A percentile compares a stretch with the other conserved stretches of the same genome.
phyloP scores from a whole-genome alignment of 2,888 invertebrate genomes.

The Emmelina monodactyla region DNA sequence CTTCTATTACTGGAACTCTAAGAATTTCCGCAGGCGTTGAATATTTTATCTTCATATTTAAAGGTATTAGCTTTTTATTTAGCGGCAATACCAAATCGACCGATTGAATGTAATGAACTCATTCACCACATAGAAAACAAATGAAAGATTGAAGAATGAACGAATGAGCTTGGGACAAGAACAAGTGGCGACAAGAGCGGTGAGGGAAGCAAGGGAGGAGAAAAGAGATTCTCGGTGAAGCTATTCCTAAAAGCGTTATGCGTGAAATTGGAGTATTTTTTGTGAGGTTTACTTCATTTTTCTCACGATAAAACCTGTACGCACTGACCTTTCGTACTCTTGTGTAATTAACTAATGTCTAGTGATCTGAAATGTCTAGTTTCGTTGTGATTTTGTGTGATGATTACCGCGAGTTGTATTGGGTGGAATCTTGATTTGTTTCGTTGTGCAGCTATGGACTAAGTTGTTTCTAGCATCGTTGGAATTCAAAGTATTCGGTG shows the following conservation, averaged over 20 bases:
- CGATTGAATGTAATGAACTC: no score
- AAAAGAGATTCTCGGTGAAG: no score
- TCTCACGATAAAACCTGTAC: slow-evolving; percentile 32
- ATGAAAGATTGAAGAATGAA: no score
- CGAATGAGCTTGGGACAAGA: no score
- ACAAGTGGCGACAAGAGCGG: no score
- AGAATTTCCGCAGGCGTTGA: no score
- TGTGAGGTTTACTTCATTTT: slow-evolving; percentile 50
- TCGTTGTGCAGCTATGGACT: slow-evolving; percentile 50
- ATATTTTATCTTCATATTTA: no score
- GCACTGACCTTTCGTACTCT: slow-evolving; percentile 27
- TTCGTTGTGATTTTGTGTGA: not conserved
- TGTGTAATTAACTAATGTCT: slow-evolving; percentile 21
- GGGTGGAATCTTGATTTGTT: slow-evolving; percentile 45
- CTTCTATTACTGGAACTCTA: no score
- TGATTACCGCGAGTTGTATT: slow-evolving; percentile 16
- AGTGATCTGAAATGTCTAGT: slow-evolving; percentile 19
- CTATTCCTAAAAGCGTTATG: no score
- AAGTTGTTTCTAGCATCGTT: slow-evolving; percentile 53
- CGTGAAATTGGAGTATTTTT: slow-evolving; percentile 52
- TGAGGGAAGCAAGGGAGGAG: slow-evolving; percentile 42
- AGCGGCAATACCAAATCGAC: no score
- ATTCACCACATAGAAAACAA: no score
- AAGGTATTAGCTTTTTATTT: no score
- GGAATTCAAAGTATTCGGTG: slow-evolving; percentile 63